Conservation (phyloP, 2,797 vertebrate genomes). For the Microchirus variegatus region DNA sequence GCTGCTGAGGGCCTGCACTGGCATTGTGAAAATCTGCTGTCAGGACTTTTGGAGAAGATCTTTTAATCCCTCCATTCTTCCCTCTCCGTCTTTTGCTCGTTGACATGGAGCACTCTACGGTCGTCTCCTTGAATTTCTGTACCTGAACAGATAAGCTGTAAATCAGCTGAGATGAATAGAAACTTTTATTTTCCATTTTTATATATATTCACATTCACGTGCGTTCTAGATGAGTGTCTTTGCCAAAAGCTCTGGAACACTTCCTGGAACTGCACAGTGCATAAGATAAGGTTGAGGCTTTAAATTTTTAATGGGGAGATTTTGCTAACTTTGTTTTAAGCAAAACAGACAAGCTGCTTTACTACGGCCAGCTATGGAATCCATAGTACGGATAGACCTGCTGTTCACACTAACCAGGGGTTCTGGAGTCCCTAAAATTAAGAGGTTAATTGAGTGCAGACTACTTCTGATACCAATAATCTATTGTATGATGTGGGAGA, state of each 20-base stretch:
- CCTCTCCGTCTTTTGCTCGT: constrained; percentile 14
- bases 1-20: constrained; percentile 27
- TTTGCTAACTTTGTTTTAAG: constrained; percentile 23
- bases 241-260: neutral
- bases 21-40: constrained; percentile 57
- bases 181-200: no score
- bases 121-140: constrained; percentile 27
- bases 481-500: constrained; percentile 39
- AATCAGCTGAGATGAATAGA: constrained; percentile 37
- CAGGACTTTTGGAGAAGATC: constrained; percentile 60
- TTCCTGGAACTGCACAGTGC: neutral
- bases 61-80: constrained; percentile 66
- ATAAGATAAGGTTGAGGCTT: neutral
- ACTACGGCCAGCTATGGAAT: neutral
- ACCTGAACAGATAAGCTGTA: constrained; percentile 41
- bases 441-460: no score
- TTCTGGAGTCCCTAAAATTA: no score
- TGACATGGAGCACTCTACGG: constrained; percentile 33
- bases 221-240: no score
- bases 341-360: constrained; percentile 4
- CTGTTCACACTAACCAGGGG: no score
- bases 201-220: no score
- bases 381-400: no score
- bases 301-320: constrained; percentile 2
- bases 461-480: neutral